Percentiles rank a stretch among this genome's conserved stretches.
Evolutionary conservation across 2,888 invertebrate species (phyloP).

Genomic region (Elysia crispata): DNA sequence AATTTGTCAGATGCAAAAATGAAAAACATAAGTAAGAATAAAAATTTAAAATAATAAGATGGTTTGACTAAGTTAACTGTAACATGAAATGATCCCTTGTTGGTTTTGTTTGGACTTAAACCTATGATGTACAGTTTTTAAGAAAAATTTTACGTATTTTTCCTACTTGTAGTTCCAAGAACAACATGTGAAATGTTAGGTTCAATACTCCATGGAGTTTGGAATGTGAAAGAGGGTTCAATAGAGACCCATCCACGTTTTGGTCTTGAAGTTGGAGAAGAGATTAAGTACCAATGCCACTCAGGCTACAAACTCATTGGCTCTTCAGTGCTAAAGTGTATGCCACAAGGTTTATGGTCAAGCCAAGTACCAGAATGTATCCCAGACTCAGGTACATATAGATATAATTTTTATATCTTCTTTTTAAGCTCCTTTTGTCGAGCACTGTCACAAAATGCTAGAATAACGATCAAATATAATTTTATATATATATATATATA

Average conservation of each 20-base stretch:
- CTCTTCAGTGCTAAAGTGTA: conserved; percentile 86
- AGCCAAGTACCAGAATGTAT: conserved; percentile 53
- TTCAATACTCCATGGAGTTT: conserved; percentile 60
- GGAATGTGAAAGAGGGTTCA: conserved; percentile 45
- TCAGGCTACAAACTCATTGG: conserved; percentile 89
- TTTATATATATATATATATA: too few relatives aligned
- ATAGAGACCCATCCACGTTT: conserved; percentile 32
- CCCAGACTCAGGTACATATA: conserved; percentile 44
- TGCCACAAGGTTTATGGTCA: conserved; percentile 51
- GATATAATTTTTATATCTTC: too few relatives aligned
- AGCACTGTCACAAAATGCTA: too few relatives aligned
- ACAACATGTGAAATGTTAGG: conserved; percentile 57
- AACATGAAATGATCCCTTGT: too few relatives aligned
- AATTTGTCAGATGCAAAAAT: too few relatives aligned
- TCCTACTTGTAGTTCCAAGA: conserved; percentile 54
- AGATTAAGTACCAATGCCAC: conserved; percentile 87
- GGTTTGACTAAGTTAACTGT: too few relatives aligned
- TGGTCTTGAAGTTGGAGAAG: conserved; percentile 57
- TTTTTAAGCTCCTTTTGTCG: too few relatives aligned
- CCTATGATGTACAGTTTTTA: neutral
- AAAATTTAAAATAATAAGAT: too few relatives aligned
- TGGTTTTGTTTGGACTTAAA: too few relatives aligned
- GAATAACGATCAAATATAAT: too few relatives aligned
- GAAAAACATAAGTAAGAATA: too few relatives aligned
- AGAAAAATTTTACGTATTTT: neutral